A percentile compares a stretch with the other conserved stretches of the same genome.
Evolutionary conservation across 2,113 vertebrate genomes (phyloP).

Genomic region (Lichenostomus cassidix): DNA sequence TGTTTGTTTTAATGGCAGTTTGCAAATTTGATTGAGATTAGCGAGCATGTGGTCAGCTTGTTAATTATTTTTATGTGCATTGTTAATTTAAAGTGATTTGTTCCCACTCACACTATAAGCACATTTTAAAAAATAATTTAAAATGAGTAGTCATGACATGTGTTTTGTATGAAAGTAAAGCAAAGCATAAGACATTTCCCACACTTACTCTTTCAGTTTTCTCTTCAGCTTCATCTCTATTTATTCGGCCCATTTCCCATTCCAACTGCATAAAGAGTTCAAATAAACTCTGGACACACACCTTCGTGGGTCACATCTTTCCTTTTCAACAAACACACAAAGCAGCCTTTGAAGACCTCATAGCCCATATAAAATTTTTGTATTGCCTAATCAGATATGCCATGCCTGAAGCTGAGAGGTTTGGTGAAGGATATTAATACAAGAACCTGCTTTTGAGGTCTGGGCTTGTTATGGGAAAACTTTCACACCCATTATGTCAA

Average conservation of each 20-base stretch:
- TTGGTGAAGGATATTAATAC: not conserved
- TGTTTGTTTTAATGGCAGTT: not conserved
- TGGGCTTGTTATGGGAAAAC: not conserved
- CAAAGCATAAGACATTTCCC: not conserved
- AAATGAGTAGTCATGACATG: not conserved
- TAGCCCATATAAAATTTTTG: not conserved
- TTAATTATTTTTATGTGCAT: not conserved
- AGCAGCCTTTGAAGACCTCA: not conserved
- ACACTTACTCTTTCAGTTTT: not conserved
- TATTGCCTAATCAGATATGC: not conserved
- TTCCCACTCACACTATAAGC: not conserved
- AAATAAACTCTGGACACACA: not conserved
- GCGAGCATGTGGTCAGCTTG: not conserved
- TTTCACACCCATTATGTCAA: not conserved
- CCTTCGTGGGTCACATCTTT: not conserved
- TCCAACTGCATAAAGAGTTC: not conserved
- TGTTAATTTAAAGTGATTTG: not conserved
- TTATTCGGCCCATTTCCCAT: not conserved
- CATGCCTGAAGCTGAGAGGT: not conserved
- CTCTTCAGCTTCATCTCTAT: not conserved
- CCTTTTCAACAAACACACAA: not conserved
- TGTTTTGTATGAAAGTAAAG: not conserved
- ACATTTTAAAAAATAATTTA: not conserved
- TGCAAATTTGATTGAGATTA: not conserved
- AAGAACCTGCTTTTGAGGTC: not conserved